phyloP scores from a whole-genome alignment of 2,113 vertebrate genomes.

The Phaetusa simplex region DNA sequence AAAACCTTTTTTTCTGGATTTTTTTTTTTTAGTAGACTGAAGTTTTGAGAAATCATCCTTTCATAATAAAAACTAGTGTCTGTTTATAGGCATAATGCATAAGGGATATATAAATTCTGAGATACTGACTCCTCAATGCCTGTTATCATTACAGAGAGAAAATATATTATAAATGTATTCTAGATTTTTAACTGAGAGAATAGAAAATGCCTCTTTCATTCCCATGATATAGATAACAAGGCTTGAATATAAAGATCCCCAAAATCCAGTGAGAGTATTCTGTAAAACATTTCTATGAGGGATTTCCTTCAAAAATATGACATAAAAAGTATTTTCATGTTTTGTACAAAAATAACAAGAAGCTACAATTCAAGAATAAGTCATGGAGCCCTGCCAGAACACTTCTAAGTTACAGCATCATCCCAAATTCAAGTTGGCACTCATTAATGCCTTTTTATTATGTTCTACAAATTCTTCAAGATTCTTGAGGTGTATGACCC shows the following conservation, averaged over 20 bases:
- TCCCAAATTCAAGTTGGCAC: background rate
- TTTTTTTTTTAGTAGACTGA: background rate
- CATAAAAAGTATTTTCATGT: background rate
- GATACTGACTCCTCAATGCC: background rate
- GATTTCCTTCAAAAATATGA: background rate
- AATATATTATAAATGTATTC: background rate
- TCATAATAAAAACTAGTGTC: background rate
- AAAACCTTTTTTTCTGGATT: background rate
- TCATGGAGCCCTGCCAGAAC: background rate
- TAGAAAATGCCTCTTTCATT: background rate
- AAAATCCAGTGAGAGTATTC: background rate
- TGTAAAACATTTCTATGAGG: background rate
- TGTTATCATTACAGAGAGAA: background rate
- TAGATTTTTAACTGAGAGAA: background rate
- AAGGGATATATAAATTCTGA: background rate
- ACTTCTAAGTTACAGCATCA: background rate
- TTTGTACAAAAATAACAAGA: background rate
- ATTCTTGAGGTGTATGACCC: background rate
- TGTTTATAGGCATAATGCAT: background rate
- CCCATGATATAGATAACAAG: fast-evolving
- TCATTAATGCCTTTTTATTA: background rate
- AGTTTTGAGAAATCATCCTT: background rate
- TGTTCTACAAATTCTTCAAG: background rate
- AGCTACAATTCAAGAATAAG: background rate
- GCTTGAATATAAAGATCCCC: background rate